phyloP scores from a whole-genome alignment of 1,140 invertebrate species.

The Venustaconcha ellipsiformis region DNA sequence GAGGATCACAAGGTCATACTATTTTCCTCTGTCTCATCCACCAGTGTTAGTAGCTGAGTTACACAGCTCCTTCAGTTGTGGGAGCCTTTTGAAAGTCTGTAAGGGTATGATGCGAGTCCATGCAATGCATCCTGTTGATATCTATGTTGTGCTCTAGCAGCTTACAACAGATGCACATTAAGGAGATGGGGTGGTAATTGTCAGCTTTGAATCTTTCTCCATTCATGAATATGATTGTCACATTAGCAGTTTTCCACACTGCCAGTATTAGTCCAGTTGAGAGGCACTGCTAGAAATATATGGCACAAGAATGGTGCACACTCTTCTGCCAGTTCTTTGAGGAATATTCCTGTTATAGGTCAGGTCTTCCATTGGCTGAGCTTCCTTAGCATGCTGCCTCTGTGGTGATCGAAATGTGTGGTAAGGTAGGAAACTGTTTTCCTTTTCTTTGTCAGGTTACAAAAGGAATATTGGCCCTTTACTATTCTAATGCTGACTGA shows the following conservation, averaged over 20 bases:
- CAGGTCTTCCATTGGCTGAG: too few species aligned
- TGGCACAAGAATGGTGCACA: too few species aligned
- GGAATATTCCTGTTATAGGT: too few species aligned
- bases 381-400: too few species aligned
- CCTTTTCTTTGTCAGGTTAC: too few species aligned
- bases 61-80: neutral
- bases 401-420: too few species aligned
- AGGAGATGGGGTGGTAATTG: conserved; percentile 10
- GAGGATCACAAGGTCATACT: conserved; percentile 1
- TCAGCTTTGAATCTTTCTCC: conserved; percentile 10
- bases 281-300: conserved; percentile 4
- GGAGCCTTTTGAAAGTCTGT: conserved; percentile 12
- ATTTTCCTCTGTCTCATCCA: neutral
- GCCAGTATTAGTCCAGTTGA: conserved; percentile 5
- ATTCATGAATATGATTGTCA: conserved; percentile 23
- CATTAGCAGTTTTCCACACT: conserved; percentile 21
- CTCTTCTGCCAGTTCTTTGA: too few species aligned
- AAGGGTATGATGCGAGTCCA: conserved; percentile 20
- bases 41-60: neutral
- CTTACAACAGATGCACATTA: conserved; percentile 35
- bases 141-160: conserved; percentile 22
- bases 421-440: too few species aligned
- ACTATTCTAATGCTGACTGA: too few species aligned
- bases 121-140: conserved; percentile 20
- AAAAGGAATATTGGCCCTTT: too few species aligned